Evolutionary conservation across 2,888 invertebrate species (phyloP).

Genomic region (Hymenopus coronatus): DNA sequence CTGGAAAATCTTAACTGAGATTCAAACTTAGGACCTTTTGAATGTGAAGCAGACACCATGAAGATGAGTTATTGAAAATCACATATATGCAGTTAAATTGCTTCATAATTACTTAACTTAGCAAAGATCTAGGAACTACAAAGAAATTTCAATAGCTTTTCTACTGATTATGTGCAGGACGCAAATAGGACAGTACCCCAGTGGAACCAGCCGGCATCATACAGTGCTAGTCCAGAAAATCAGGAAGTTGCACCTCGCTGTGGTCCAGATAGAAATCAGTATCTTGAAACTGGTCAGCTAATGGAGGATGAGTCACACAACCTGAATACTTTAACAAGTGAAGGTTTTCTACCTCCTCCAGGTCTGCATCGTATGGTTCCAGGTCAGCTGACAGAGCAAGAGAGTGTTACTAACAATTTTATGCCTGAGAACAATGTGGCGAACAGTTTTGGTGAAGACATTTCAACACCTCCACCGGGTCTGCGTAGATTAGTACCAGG

Average conservation of each 20-base stretch:
- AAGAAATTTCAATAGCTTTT: neutral
- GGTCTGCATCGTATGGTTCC: slow-evolving; percentile 62
- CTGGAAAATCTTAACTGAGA: too few species aligned
- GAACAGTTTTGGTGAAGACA: neutral
- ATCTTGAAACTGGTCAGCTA: slow-evolving; percentile 72
- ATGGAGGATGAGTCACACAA: slow-evolving; percentile 21
- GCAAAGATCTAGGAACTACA: too few species aligned
- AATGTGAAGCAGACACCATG: too few species aligned
- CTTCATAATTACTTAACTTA: too few species aligned
- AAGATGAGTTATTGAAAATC: too few species aligned
- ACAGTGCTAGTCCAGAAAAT: slow-evolving; percentile 34
- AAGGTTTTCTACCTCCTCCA: slow-evolving; percentile 37
- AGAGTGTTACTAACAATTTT: neutral
- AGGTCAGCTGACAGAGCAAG: slow-evolving; percentile 53
- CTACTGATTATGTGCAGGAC: neutral
- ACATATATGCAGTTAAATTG: too few species aligned
- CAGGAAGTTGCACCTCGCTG: slow-evolving; percentile 37
- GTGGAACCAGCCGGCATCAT: slow-evolving; percentile 2
- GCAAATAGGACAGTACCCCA: neutral
- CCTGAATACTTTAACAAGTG: neutral
- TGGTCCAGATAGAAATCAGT: slow-evolving; percentile 64
- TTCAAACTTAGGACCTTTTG: too few species aligned
- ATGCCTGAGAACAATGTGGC: neutral
- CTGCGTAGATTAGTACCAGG: slow-evolving; percentile 63
- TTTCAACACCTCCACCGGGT: slow-evolving; percentile 44